Evolutionary conservation across 2,888 invertebrate species (phyloP).

Genomic region (Choreutis nemorana): DNA sequence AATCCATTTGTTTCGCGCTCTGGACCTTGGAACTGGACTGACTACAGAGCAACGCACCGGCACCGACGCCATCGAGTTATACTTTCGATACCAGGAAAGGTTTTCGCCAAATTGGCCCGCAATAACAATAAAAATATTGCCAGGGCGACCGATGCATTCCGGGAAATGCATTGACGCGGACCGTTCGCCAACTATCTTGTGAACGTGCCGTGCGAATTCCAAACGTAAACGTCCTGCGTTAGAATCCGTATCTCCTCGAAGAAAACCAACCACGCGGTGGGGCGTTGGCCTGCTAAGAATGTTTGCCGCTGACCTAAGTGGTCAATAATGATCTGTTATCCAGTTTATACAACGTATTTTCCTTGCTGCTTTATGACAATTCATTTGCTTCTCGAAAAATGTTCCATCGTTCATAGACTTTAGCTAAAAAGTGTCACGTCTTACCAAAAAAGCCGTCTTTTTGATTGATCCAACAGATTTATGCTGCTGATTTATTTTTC

Average conservation of each 20-base stretch:
- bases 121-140: slow-evolving; percentile 48
- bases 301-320: slow-evolving; percentile 60
- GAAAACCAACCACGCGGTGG: slow-evolving; percentile 29
- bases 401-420: no score
- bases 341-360: slow-evolving; percentile 40
- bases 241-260: slow-evolving; percentile 26
- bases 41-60: no score
- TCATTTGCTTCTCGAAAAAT: no score
- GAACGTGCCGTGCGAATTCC: slow-evolving; percentile 22
- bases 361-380: slow-evolving; percentile 33
- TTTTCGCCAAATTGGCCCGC: slow-evolving; percentile 31
- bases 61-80: no score
- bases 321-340: slow-evolving; percentile 61
- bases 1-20: slow-evolving; percentile 13
- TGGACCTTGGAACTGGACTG: no score
- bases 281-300: slow-evolving; percentile 61
- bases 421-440: no score
- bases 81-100: slow-evolving; percentile 33
- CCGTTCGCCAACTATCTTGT: slow-evolving; percentile 32
- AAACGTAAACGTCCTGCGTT: slow-evolving; percentile 20
- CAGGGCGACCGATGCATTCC: slow-evolving; percentile 58
- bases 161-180: slow-evolving; percentile 54
- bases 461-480: no score
- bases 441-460: no score
- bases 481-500: no score